phyloP scores from a whole-genome alignment of 2,797 vertebrate species.

The Leptodactylus fallax region DNA sequence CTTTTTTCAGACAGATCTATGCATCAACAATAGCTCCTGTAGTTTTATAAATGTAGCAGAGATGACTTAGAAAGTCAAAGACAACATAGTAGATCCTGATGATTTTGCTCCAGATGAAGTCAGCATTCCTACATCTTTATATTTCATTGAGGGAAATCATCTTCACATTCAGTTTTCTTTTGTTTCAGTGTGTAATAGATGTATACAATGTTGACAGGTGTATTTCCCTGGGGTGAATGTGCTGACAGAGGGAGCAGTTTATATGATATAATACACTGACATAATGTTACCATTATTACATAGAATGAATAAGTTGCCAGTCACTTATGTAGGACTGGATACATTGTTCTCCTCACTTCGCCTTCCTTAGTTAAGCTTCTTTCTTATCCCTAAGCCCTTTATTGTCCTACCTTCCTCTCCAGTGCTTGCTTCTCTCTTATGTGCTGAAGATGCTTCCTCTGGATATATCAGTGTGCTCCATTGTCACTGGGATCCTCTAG shows the following conservation, averaged over 20 bases:
- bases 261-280: not conserved
- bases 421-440: constrained; percentile 36
- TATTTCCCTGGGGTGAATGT: not conserved
- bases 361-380: constrained; percentile 5
- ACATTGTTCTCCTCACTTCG: constrained; percentile 14
- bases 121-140: not conserved
- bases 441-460: constrained; percentile 44
- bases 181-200: not conserved
- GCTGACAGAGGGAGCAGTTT: not conserved
- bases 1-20: too few relatives aligned
- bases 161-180: not conserved
- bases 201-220: constrained; percentile 10
- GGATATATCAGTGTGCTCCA: constrained; percentile 21
- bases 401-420: constrained; percentile 59
- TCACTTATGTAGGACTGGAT: not conserved
- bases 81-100: not conserved
- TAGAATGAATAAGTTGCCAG: not conserved
- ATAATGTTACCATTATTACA: not conserved
- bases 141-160: not conserved
- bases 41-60: constrained; percentile 7
- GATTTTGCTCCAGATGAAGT: not conserved
- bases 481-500: constrained; percentile 26
- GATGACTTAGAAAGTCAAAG: not conserved
- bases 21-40: too few relatives aligned
- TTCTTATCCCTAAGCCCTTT: constrained; percentile 25